phyloP scores from a whole-genome alignment of 2,113 vertebrate species.

The Panurus biarmicus region DNA sequence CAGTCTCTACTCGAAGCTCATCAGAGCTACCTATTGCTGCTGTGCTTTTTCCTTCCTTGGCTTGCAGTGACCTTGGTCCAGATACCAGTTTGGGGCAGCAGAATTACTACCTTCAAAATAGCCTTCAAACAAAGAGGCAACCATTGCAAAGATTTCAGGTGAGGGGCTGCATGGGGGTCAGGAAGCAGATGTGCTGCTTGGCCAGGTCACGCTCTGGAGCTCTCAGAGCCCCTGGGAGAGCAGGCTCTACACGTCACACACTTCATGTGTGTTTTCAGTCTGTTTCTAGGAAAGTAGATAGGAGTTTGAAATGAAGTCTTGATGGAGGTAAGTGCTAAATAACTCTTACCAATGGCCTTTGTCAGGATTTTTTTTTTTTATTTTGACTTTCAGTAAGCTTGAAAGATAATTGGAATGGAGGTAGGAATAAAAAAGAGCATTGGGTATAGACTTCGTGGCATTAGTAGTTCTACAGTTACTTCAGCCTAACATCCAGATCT shows the following conservation, averaged over 20 bases:
- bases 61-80: not conserved
- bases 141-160: not conserved
- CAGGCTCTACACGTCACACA: not conserved
- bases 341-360: not conserved
- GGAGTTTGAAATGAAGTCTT: not conserved
- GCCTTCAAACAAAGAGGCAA: not conserved
- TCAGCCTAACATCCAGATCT: not conserved
- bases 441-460: not conserved
- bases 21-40: not conserved
- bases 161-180: too few relatives aligned
- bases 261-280: not conserved
- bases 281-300: not conserved
- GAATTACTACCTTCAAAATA: not conserved
- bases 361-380: not conserved
- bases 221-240: not conserved
- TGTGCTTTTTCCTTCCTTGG: not conserved
- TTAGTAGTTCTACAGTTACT: not conserved
- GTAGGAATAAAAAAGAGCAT: not conserved
- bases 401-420: not conserved
- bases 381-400: not conserved
- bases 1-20: not conserved
- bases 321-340: not conserved
- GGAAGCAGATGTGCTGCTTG: not conserved
- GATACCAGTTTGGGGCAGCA: not conserved
- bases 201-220: not conserved